Percentiles rank a stretch among this genome's conserved stretches.
These are phyloP conservation scores for Telenomus remus DNA, from an alignment of 1,140 invertebrate species.

Conservation along the genomic window DNA sequence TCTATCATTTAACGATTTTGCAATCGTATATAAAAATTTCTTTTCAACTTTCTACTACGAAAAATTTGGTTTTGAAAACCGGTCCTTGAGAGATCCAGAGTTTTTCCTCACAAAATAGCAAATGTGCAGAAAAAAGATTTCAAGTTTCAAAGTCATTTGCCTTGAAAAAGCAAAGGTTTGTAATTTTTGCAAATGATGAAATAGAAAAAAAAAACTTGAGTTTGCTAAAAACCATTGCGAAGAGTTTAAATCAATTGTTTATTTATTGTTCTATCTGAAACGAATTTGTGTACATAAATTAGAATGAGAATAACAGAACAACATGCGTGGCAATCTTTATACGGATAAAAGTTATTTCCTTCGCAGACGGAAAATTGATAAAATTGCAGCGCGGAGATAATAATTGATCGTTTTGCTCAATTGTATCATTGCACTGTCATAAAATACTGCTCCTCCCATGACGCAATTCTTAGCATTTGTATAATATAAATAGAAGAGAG, in stretches of 20 bases:
- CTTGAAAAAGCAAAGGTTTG: too few species aligned
- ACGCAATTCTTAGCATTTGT: constrained; percentile 36
- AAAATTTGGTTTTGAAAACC: too few species aligned
- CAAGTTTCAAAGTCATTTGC: too few species aligned
- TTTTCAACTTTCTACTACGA: too few species aligned
- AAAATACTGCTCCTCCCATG: constrained; percentile 26
- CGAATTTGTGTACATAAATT: constrained; percentile 45
- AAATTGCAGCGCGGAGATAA: constrained; percentile 10
- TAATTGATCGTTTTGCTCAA: constrained; percentile 44
- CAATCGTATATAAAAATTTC: too few species aligned
- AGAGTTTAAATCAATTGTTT: too few species aligned
- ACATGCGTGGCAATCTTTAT: constrained; percentile 31
- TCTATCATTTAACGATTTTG: background rate
- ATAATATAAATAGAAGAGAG: constrained; percentile 18
- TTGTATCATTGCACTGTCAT: constrained; percentile 44
- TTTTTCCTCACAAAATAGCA: too few species aligned
- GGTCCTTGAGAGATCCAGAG: too few species aligned
- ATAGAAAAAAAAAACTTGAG: too few species aligned
- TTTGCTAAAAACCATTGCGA: too few species aligned
- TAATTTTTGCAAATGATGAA: too few species aligned
- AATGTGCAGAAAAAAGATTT: too few species aligned
- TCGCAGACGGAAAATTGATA: constrained; percentile 27
- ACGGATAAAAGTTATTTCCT: constrained; percentile 31
- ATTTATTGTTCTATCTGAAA: constrained; percentile 14
- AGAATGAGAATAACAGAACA: constrained; percentile 31